A percentile compares a stretch with the other conserved stretches of the same genome.
Evolutionary conservation across 2,113 vertebrate genomes (phyloP).

Genomic region (Odontesthes bonariensis): DNA sequence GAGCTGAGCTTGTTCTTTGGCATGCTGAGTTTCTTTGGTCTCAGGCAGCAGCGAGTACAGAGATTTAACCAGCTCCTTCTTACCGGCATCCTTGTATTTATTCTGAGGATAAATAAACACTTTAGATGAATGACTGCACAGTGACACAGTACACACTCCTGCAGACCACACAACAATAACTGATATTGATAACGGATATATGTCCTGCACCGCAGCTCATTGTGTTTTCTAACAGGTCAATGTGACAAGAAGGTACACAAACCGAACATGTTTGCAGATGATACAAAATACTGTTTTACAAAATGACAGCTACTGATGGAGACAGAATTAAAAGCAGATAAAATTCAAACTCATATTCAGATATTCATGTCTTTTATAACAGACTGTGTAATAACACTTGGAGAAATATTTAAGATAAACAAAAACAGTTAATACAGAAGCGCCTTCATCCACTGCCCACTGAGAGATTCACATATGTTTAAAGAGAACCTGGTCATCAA

Average conservation of each 20-base stretch:
- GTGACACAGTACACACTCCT: not conserved
- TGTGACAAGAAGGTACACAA: not conserved
- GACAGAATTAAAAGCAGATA: no score
- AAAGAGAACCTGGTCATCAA: not conserved
- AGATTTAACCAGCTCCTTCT: constrained; percentile 85
- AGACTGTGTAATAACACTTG: no score
- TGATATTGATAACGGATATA: no score
- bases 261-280: constrained; percentile 18
- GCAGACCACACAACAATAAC: no score
- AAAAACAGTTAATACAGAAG: accelerated
- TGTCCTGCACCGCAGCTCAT: no score
- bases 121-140: not conserved
- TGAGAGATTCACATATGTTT: not conserved
- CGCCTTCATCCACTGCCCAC: accelerated
- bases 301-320: accelerated
- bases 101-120: constrained; percentile 68
- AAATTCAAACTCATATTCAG: no score
- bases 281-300: not conserved
- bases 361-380: no score
- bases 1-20: constrained; percentile 87
- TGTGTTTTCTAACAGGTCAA: no score
- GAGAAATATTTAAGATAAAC: not conserved
- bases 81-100: constrained; percentile 90
- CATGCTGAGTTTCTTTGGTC: constrained; percentile 91
- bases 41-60: constrained; percentile 91